Percentiles rank a stretch among this genome's conserved stretches.
phyloP scores from a whole-genome alignment of 2,797 vertebrate genomes.

The Bovichtus variegatus region DNA sequence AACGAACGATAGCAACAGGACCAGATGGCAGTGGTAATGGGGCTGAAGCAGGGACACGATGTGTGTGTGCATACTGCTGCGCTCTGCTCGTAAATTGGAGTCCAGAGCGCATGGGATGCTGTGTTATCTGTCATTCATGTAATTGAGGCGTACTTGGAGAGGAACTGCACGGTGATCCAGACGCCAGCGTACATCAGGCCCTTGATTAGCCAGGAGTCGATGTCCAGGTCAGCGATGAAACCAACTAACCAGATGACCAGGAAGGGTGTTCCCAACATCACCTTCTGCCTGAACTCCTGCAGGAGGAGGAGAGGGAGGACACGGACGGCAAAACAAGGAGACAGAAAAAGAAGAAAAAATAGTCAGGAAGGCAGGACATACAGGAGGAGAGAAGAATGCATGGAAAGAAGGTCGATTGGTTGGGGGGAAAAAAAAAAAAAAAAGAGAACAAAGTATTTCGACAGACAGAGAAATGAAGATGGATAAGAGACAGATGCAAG shows the following conservation, averaged over 20 bases:
- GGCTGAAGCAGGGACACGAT: neutral
- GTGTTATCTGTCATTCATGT: neutral
- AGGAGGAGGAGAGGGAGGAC: neutral
- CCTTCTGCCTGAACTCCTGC: conserved; percentile 98
- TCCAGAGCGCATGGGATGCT: no score
- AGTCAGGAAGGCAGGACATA: neutral
- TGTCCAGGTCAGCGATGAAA: conserved; percentile 97
- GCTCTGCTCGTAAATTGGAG: no score
- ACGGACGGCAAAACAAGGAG: neutral
- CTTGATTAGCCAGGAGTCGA: conserved; percentile 98
- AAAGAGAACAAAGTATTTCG: neutral
- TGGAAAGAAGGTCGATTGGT: neutral
- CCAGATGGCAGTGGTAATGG: conserved; percentile 42
- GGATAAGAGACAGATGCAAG: neutral
- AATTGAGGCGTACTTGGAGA: conserved; percentile 92
- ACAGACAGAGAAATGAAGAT: neutral
- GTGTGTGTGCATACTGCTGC: conserved; percentile 17
- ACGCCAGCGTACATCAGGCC: conserved; percentile 95
- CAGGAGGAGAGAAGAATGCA: neutral
- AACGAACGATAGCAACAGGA: conserved; percentile 35
- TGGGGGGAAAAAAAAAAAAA: neutral
- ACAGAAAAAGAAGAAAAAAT: neutral
- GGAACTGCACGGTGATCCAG: conserved; percentile 96
- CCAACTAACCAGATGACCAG: conserved; percentile 98
- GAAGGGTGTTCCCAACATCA: conserved; percentile 99